Conservation (phyloP, 1,140 invertebrate species). For the Colletes gigas region DNA sequence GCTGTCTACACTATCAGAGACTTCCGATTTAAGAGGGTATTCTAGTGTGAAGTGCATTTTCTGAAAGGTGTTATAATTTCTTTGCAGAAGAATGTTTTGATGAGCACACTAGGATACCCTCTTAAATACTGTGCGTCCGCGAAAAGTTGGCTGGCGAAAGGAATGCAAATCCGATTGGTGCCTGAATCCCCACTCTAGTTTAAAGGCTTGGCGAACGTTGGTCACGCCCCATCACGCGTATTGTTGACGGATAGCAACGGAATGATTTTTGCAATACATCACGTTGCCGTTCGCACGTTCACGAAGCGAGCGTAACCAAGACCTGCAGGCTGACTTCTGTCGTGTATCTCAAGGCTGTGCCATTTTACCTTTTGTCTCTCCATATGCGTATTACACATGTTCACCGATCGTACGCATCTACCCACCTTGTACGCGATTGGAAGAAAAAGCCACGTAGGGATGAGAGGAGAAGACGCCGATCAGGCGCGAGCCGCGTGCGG, state of each 20-base stretch:
- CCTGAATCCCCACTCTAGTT: no score
- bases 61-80: no score
- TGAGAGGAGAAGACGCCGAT: neutral
- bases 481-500: no score
- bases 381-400: neutral
- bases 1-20: no score
- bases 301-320: slow-evolving; percentile 1
- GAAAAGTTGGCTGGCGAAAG: no score
- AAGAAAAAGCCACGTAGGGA: neutral
- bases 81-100: no score
- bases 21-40: no score
- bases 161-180: no score
- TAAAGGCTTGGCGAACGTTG: no score
- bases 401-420: neutral
- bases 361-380: slow-evolving; percentile 19
- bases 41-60: no score
- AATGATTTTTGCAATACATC: slow-evolving; percentile 34
- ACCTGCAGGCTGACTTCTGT: slow-evolving; percentile 5
- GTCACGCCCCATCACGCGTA: neutral
- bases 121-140: no score
- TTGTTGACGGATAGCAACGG: slow-evolving; percentile 9
- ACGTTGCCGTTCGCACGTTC: neutral
- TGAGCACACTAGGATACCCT: no score
- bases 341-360: slow-evolving; percentile 14
- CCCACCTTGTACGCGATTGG: neutral